phyloP scores from a whole-genome alignment of 2,797 vertebrate species.

The Scarus forsteni region DNA sequence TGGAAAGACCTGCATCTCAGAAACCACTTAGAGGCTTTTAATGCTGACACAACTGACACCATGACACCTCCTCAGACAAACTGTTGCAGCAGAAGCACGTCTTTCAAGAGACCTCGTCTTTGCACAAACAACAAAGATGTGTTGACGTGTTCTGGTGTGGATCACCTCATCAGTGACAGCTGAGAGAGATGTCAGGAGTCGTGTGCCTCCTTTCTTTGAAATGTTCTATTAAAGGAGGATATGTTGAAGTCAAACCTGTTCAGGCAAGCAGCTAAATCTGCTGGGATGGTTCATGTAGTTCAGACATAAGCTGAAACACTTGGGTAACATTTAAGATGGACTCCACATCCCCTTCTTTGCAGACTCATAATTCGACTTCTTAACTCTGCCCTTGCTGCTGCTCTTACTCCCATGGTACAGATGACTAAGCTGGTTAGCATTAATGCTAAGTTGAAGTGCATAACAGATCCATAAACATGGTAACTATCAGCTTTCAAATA shows the following conservation, averaged over 20 bases:
- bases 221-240: neutral
- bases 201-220: neutral
- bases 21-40: constrained; percentile 67
- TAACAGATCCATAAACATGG: no score
- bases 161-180: neutral
- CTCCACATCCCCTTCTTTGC: neutral
- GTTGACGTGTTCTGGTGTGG: constrained; percentile 3
- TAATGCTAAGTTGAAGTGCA: no score
- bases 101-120: constrained; percentile 9
- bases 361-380: no score
- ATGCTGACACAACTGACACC: constrained; percentile 43
- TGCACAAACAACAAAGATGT: constrained; percentile 7
- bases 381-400: no score
- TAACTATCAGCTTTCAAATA: no score
- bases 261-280: neutral
- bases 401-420: no score
- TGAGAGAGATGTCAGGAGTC: neutral
- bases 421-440: no score
- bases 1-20: constrained; percentile 43
- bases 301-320: constrained; percentile 21
- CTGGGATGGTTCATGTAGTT: constrained; percentile 2
- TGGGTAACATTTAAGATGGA: neutral
- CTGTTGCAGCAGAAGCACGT: constrained; percentile 16
- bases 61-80: constrained; percentile 15
- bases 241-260: constrained; percentile 8